A percentile compares a stretch with the other conserved stretches of the same genome.
Evolutionary conservation across 2,113 vertebrate species (phyloP).

Genomic region (Xiphias gladius): DNA sequence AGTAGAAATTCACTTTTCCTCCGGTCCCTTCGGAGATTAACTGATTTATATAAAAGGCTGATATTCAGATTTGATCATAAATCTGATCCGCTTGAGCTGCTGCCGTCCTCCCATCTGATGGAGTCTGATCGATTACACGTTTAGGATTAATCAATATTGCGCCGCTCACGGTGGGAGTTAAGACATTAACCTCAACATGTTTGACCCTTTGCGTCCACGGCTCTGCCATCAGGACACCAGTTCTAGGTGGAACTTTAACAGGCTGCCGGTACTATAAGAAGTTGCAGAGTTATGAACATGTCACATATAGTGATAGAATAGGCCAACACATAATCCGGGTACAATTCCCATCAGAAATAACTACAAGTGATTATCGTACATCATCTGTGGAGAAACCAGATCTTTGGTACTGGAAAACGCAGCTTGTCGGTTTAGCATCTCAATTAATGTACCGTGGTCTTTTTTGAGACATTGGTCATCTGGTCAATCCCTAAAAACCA

Average conservation of each 20-base stretch:
- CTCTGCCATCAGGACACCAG: too few species aligned
- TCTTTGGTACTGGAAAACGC: too few species aligned
- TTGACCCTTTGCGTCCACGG: not conserved
- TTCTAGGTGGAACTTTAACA: not conserved
- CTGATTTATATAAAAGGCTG: constrained; percentile 39
- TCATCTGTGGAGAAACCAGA: too few species aligned
- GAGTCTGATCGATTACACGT: constrained; percentile 34
- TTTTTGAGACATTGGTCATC: too few species aligned
- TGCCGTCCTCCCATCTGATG: not conserved
- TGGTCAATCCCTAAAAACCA: too few species aligned
- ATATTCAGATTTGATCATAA: constrained; percentile 47
- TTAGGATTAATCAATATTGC: constrained; percentile 45
- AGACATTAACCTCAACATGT: constrained; percentile 9
- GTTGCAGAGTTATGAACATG: not conserved
- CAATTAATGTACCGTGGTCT: too few species aligned
- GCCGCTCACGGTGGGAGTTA: not conserved
- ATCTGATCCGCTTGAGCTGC: constrained; percentile 22
- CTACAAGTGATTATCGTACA: too few species aligned
- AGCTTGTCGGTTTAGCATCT: too few species aligned
- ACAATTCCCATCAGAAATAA: too few species aligned
- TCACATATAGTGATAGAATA: too few species aligned
- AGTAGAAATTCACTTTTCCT: not conserved
- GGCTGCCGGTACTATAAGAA: not conserved
- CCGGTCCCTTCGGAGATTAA: not conserved
- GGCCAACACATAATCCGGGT: too few species aligned